phyloP scores from a whole-genome alignment of 2,888 invertebrate species.

The Drosophila rubida region DNA sequence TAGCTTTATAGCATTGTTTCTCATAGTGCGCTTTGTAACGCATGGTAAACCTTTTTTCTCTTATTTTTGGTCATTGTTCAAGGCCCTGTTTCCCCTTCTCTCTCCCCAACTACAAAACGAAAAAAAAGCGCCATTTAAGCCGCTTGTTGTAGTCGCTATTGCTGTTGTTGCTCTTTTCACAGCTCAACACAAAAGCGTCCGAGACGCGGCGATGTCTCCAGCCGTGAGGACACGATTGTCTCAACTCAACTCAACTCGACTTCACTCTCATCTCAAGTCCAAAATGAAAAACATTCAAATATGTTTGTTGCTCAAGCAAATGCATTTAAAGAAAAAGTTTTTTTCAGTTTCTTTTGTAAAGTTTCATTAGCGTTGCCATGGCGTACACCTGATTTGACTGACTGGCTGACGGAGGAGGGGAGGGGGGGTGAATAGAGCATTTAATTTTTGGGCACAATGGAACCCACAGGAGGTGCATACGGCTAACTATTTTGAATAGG shows the following conservation, averaged over 20 bases:
- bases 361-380: conserved; percentile 67
- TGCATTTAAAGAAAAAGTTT: conserved; percentile 45
- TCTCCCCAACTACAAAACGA: conserved; percentile 5
- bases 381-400: conserved; percentile 69
- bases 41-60: conserved; percentile 49
- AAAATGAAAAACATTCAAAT: conserved; percentile 50
- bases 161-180: conserved; percentile 67
- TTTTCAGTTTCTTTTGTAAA: conserved; percentile 34
- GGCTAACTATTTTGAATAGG: conserved; percentile 64
- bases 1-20: conserved; percentile 53
- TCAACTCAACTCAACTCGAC: conserved; percentile 15
- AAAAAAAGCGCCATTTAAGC: conserved; percentile 74
- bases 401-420: neutral
- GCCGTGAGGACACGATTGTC: conserved; percentile 74
- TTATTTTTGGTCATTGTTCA: conserved; percentile 55
- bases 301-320: conserved; percentile 45
- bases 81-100: conserved; percentile 20
- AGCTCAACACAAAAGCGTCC: conserved; percentile 70
- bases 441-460: conserved; percentile 48
- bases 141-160: conserved; percentile 60
- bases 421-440: conserved; percentile 15
- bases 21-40: conserved; percentile 37
- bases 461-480: conserved; percentile 67
- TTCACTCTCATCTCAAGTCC: neutral
- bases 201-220: conserved; percentile 67